Evolutionary conservation across 2,797 vertebrate species (phyloP), one percentile per base, ranked within the genome.

Genomic region (Anabacerthia variegaticeps): DNA sequence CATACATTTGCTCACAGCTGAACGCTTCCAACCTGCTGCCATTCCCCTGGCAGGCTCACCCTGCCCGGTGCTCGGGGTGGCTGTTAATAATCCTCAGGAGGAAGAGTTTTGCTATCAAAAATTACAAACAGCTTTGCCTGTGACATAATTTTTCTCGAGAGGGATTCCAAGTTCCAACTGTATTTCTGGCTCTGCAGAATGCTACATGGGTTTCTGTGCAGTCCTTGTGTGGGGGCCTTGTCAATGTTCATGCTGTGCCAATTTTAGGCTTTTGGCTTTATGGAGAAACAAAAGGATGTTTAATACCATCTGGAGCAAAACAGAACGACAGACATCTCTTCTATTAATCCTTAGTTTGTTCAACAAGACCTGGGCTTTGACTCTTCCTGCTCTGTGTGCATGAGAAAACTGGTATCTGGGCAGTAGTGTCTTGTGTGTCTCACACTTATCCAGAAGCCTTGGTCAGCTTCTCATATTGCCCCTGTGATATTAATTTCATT

Each of bases 281-380:
- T 68, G 32, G 27, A 93, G 51, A 76, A 68, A 80, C 44, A 83
- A 85, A 85, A 43, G 14, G 30, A 55, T 85, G 13, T 92, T 96
- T 93, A 62, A 37, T 76, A 51, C 56, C 36, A 82, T 6, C 51
- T 54, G 63, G 65, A 87, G 69, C 34, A 84, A 7, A 11, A 59
- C 4, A 79, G 67, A 86, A 39, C 15, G 85, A 80, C 24, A 59
- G 37, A 46, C 6, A n/a, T 39, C 4, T 90, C 62, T 79, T 91
- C 19, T 36, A 66, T 55, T 84, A 93, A 74, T 77, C 63, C 34
- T 56, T 92, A 82, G 27, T 82, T 88, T 65, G 65, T 74, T 37
- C 26, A 17, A 13, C 27, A 58, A 1, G 2, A 51, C 39, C 19
- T 51, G 43, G 23, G 27, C 43, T 92, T 89, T 75, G 39, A 66